These are phyloP conservation scores for Phymorhynchus buccinoides DNA, from an alignment of 1,140 invertebrate species.

Conservation along the genomic window DNA sequence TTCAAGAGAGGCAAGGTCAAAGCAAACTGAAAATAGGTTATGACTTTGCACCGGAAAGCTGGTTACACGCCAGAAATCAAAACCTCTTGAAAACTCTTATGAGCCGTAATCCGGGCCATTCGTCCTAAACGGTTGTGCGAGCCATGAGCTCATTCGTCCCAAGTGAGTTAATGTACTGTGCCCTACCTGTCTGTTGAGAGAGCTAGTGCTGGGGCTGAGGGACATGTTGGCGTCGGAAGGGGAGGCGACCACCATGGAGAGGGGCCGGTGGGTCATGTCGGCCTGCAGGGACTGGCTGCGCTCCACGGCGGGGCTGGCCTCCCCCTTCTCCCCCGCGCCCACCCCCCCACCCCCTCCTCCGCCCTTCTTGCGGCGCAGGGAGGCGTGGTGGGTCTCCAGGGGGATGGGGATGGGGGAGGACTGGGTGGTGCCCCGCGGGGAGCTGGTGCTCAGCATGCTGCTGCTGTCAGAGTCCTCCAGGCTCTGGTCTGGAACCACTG, in stretches of 20 bases:
- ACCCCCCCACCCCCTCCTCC: constrained; percentile 73
- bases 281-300: constrained; percentile 68
- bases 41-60: too few species aligned
- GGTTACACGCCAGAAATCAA: too few species aligned
- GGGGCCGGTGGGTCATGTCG: constrained; percentile 69
- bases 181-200: constrained; percentile 70
- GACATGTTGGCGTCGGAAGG: constrained; percentile 70
- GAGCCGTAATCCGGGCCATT: too few species aligned
- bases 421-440: constrained; percentile 39
- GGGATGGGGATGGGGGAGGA: constrained; percentile 52
- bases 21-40: too few species aligned
- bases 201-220: constrained; percentile 66
- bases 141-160: too few species aligned
- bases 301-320: constrained; percentile 61
- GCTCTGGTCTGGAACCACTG: constrained; percentile 62
- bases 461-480: constrained; percentile 68
- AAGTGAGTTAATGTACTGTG: too few species aligned
- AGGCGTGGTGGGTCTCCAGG: constrained; percentile 77
- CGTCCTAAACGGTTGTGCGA: too few species aligned
- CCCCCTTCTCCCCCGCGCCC: constrained; percentile 51
- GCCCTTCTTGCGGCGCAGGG: constrained; percentile 76
- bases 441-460: constrained; percentile 54
- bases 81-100: too few species aligned
- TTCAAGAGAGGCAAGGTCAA: too few species aligned
- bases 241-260: constrained; percentile 72